These are phyloP conservation scores for Papilio polyxenes DNA, from an alignment of 1,140 invertebrate species.

Conservation along the genomic window DNA sequence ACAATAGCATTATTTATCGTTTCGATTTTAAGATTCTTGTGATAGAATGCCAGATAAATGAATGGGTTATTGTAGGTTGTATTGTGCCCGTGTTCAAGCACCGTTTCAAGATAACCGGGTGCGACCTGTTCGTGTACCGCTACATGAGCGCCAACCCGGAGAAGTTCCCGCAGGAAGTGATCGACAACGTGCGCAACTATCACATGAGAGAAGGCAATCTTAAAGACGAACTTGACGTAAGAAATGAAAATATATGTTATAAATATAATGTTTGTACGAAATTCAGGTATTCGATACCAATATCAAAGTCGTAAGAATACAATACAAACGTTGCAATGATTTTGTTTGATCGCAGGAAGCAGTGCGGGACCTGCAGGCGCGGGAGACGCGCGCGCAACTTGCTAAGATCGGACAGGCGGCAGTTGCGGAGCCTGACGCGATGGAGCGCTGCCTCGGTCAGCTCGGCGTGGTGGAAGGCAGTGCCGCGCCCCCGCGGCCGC, in stretches of 20 bases:
- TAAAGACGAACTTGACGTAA: slow-evolving; percentile 80
- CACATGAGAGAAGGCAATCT: slow-evolving; percentile 82
- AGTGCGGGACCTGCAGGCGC: slow-evolving; percentile 63
- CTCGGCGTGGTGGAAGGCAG: slow-evolving; percentile 73
- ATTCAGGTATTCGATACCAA: too few species aligned
- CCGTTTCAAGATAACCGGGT: slow-evolving; percentile 84
- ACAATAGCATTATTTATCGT: not conserved
- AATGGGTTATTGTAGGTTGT: slow-evolving; percentile 74
- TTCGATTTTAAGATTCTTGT: not conserved
- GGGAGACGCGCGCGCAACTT: slow-evolving; percentile 59
- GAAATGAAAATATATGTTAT: not conserved
- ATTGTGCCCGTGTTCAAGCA: slow-evolving; percentile 84
- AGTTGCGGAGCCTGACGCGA: slow-evolving; percentile 70
- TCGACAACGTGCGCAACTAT: slow-evolving; percentile 83
- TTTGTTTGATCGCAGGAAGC: slow-evolving; percentile 53
- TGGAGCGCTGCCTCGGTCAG: slow-evolving; percentile 76
- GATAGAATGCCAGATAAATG: not conserved
- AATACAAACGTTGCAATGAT: not conserved
- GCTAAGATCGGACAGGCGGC: slow-evolving; percentile 69
- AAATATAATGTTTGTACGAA: too few species aligned
- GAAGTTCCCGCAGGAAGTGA: slow-evolving; percentile 84
- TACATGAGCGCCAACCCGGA: slow-evolving; percentile 86
- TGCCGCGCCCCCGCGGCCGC: slow-evolving; percentile 55
- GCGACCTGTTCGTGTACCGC: slow-evolving; percentile 85
- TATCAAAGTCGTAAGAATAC: not conserved